Evolutionary conservation across 1,140 invertebrate genomes (phyloP).

Genomic region (Eriosoma lanigerum): DNA sequence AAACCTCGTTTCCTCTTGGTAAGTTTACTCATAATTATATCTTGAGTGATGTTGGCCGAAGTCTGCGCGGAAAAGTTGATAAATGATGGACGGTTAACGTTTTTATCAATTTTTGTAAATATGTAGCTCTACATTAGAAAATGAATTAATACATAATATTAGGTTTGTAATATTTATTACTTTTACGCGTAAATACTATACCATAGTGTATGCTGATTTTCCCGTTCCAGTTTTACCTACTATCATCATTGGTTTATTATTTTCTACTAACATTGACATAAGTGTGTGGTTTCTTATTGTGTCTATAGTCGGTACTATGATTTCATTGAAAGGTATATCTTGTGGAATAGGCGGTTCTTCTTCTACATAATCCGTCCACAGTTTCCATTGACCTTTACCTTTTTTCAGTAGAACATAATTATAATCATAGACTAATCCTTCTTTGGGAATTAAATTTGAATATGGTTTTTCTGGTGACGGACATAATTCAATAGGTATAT

Average conservation of each 20-base stretch:
- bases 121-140: slow-evolving; percentile 69
- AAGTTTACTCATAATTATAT: slow-evolving; percentile 68
- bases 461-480: slow-evolving; percentile 70
- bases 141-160: too few relatives aligned
- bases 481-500: slow-evolving; percentile 58
- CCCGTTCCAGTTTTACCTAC: slow-evolving; percentile 91
- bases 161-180: not conserved
- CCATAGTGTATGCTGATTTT: slow-evolving; percentile 79
- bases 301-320: slow-evolving; percentile 88
- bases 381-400: slow-evolving; percentile 86
- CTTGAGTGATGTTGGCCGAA: slow-evolving; percentile 88
- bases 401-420: slow-evolving; percentile 66
- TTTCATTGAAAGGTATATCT: slow-evolving; percentile 90
- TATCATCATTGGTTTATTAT: slow-evolving; percentile 80
- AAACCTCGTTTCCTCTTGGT: slow-evolving; percentile 63
- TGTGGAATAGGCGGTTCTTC: slow-evolving; percentile 78
- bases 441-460: slow-evolving; percentile 75
- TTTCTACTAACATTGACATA: slow-evolving; percentile 75
- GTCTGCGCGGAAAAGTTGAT: slow-evolving; percentile 94
- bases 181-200: slow-evolving; percentile 53
- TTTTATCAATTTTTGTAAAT: slow-evolving; percentile 76
- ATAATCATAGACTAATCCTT: slow-evolving; percentile 85
- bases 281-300: slow-evolving; percentile 79
- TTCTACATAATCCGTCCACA: slow-evolving; percentile 83
- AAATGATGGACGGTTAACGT: slow-evolving; percentile 78